These are phyloP conservation scores for Glyphotaelius pellucidus DNA, from an alignment of 2,888 invertebrate genomes.

Conservation along the genomic window DNA sequence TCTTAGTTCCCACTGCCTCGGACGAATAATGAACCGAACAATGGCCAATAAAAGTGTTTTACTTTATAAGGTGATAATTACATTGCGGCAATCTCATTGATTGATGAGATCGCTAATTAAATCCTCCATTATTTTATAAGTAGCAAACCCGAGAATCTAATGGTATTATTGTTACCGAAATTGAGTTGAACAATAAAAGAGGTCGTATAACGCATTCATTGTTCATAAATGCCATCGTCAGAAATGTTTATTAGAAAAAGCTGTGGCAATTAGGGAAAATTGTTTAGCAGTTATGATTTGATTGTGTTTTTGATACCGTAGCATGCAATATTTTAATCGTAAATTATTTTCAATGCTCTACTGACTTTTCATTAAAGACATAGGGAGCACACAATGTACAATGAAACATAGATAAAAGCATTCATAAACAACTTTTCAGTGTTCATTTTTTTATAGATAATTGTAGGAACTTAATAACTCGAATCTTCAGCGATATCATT, in stretches of 20 bases:
- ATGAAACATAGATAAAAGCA: not conserved
- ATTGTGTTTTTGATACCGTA: not conserved
- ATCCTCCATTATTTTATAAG: constrained; percentile 19
- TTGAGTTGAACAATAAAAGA: constrained; percentile 2
- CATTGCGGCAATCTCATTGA: constrained; percentile 52
- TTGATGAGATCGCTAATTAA: constrained; percentile 48
- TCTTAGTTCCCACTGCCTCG: constrained; percentile 22
- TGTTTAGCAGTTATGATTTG: constrained; percentile 2
- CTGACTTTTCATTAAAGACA: not conserved
- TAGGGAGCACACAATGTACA: not conserved
- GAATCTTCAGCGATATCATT: not conserved
- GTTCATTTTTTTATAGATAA: not conserved
- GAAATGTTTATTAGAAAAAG: constrained; percentile 10
- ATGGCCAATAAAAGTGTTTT: constrained; percentile 54
- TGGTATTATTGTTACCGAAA: not conserved
- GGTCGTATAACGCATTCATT: constrained; percentile 2
- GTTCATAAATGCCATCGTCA: constrained; percentile 2
- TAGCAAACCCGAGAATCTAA: constrained; percentile 14
- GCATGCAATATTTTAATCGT: not conserved
- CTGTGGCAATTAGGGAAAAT: not conserved
- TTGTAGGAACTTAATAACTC: not conserved
- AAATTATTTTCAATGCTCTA: not conserved
- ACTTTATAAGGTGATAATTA: constrained; percentile 53
- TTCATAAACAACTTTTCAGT: not conserved
- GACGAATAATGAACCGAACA: constrained; percentile 43